Evolutionary conservation across 2,113 vertebrate species (phyloP).

Genomic region (Lepus timidus): DNA sequence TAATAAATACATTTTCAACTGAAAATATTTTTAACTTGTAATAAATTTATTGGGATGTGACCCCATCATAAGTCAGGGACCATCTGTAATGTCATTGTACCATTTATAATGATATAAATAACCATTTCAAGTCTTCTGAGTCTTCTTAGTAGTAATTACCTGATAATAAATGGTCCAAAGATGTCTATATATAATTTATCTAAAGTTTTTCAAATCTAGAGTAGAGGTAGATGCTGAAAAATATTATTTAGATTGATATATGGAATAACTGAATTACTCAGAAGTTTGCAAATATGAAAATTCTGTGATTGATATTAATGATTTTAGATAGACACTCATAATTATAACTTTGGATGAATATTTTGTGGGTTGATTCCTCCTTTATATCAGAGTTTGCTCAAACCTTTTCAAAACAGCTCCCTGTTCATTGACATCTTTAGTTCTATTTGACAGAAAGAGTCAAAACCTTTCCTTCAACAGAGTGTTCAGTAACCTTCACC

Average conservation of each 20-base stretch:
- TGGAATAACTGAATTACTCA: slow-evolving; percentile 55
- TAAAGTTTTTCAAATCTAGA: slow-evolving; percentile 32
- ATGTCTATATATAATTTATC: neutral
- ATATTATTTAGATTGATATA: slow-evolving; percentile 45
- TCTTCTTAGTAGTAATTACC: neutral
- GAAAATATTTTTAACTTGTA: neutral
- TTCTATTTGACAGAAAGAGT: slow-evolving; percentile 74
- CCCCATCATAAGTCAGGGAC: neutral
- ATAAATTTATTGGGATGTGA: neutral
- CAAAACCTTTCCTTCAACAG: slow-evolving; percentile 74
- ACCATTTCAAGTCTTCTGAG: neutral
- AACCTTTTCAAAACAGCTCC: slow-evolving; percentile 65
- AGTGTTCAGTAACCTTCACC: slow-evolving; percentile 61
- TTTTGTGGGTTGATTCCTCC: neutral
- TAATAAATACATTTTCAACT: neutral
- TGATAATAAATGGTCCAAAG: slow-evolving; percentile 11
- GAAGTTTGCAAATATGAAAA: slow-evolving; percentile 59
- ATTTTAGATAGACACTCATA: slow-evolving; percentile 55
- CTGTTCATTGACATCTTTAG: slow-evolving; percentile 70
- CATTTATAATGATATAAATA: slow-evolving; percentile 11
- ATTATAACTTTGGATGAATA: slow-evolving; percentile 35
- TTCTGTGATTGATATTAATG: slow-evolving; percentile 53
- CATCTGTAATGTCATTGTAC: neutral
- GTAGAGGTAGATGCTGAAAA: neutral
- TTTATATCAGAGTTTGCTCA: slow-evolving; percentile 58